phyloP scores from a whole-genome alignment of 1,140 invertebrate genomes.

The Drosophila virilis region DNA sequence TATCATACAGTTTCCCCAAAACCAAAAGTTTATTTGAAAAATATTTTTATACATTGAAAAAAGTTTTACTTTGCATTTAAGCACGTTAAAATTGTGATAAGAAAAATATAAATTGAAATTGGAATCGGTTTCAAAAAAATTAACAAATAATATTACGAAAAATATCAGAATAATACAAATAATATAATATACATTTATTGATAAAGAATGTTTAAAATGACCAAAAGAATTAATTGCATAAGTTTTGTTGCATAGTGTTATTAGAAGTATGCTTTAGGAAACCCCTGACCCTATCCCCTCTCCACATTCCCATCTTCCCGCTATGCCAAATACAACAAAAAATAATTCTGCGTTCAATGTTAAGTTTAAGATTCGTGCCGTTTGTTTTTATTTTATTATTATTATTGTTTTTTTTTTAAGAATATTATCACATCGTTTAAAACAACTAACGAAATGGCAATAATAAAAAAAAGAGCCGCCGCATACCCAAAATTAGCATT shows the following conservation, averaged over 20 bases:
- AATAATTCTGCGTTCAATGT: constrained; percentile 34
- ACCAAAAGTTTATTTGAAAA: constrained; percentile 8
- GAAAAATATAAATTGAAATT: not conserved
- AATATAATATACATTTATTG: not conserved
- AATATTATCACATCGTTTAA: constrained; percentile 82
- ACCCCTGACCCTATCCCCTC: not conserved
- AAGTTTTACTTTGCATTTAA: not conserved
- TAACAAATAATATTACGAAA: not conserved
- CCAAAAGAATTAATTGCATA: not conserved
- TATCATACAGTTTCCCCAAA: constrained; percentile 20
- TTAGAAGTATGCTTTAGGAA: constrained; percentile 8
- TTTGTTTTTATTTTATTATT: constrained; percentile 31
- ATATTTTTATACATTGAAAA: not conserved
- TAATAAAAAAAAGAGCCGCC: constrained; percentile 64
- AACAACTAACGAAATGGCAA: constrained; percentile 80
- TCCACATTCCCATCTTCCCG: constrained; percentile 28
- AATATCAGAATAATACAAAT: not conserved
- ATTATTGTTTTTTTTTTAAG: constrained; percentile 21
- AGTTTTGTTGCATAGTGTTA: constrained; percentile 37
- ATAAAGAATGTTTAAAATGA: not conserved
- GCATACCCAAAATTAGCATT: constrained; percentile 42
- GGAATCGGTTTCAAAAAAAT: not conserved
- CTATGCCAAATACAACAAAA: constrained; percentile 57
- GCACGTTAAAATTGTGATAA: constrained; percentile 6
- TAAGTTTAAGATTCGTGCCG: constrained; percentile 53